Base-by-base conservation (phyloP, 2,797 vertebrate genomes). In the Fratercula arctica region DNA sequence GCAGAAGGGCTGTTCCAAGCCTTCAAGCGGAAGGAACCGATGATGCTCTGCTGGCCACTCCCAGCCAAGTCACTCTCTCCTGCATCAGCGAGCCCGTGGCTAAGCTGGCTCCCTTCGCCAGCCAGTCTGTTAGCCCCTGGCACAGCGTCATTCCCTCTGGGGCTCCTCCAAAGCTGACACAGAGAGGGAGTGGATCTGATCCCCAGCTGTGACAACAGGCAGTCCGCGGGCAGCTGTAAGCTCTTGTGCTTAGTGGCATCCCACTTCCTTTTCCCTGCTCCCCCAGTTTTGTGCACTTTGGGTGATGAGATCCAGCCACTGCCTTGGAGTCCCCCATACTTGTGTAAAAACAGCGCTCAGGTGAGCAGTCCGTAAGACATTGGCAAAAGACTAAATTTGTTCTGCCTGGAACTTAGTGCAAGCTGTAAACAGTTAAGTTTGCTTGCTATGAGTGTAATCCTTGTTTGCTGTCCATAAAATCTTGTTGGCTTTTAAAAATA, bases 51-150 rank as follows among this genome's bases (percentile, higher is more conserved):
- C 64, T 94, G 60, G 39, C 37, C 33, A 1, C 12, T 63, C 35
- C 35, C 64, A 70, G 78, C 54, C 79, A 12, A 0, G 16, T 5
- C 70, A 39, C 57, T 48, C 54, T 35, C 20, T 39, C 13, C 33
- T 26, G 70, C 33, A 1, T 8, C 45, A 31, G 57, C 0, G 7
- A 68, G 72, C 41, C 39, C 0, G 1, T 54, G 35, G 45, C 16
- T 19, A 25, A 43, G 41, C 57, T 80, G 68, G 19, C 48, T 50
- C 17, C 35, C 57, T 37, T 59, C 26, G 68, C 39, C 21, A 4
- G 21, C 24, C 73, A 29, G 16, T 11, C 28, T 33, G 39, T 37
- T 43, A 41, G 48, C 16, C 46, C 45, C 64, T 67, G 19, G 39
- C 63, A 23, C 39, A 37, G 86, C 16, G 4, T 0, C 2, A 14